Conservation (phyloP, 2,888 invertebrate genomes). For the Carpatolechia fugitivella region DNA sequence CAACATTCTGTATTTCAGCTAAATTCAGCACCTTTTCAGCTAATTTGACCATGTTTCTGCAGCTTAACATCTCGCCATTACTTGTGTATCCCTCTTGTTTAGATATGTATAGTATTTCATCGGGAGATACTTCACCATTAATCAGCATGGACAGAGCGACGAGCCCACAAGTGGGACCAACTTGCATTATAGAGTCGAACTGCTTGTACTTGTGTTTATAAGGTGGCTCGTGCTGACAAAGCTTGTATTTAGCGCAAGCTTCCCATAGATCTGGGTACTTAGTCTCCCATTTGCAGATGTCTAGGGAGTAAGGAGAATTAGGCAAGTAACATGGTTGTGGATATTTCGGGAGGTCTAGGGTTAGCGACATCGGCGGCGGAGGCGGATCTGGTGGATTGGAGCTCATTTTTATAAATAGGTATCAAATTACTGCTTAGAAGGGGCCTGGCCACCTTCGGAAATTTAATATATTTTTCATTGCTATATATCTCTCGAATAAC, state of each 20-base stretch:
- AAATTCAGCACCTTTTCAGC: conserved; percentile 76
- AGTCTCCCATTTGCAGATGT: conserved; percentile 14
- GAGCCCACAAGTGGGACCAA: too few relatives aligned
- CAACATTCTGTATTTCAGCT: conserved; percentile 48
- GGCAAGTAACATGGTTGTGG: conserved; percentile 24
- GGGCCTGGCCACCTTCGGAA: background rate
- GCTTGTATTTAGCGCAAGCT: too few relatives aligned
- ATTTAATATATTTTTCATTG: background rate
- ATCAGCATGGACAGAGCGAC: too few relatives aligned
- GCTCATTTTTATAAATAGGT: background rate
- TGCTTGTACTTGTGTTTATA: too few relatives aligned
- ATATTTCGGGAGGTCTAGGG: conserved; percentile 12
- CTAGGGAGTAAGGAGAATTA: conserved; percentile 15
- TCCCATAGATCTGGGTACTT: too few relatives aligned
- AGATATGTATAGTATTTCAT: conserved; percentile 65
- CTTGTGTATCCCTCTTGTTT: conserved; percentile 83
- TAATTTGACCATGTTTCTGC: conserved; percentile 82
- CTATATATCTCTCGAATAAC: background rate
- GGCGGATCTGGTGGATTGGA: conserved; percentile 50
- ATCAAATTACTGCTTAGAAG: background rate
- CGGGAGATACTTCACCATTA: conserved; percentile 35
- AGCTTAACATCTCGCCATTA: conserved; percentile 94
- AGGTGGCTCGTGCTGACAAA: too few relatives aligned
- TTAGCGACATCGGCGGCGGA: conserved; percentile 28
- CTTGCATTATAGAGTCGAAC: too few relatives aligned